A percentile compares a stretch with the other conserved stretches of the same genome.
phyloP scores from a whole-genome alignment of 1,140 invertebrate genomes.

The Sycobia sp. region DNA sequence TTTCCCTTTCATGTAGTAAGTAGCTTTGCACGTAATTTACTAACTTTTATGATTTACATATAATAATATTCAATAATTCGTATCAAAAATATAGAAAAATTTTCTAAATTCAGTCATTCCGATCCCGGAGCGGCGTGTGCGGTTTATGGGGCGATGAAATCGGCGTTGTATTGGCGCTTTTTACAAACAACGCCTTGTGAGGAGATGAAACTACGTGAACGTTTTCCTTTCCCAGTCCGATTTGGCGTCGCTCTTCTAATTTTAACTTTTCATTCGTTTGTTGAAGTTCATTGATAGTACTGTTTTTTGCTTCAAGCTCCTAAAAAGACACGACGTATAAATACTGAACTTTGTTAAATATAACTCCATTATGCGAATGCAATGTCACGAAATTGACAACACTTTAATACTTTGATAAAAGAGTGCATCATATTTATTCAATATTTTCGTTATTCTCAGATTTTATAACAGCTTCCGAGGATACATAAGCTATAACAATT shows the following conservation, averaged over 20 bases:
- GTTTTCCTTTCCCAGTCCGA: constrained; percentile 56
- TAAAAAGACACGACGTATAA: constrained; percentile 44
- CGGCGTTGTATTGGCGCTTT: constrained; percentile 44
- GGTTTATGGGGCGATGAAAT: constrained; percentile 51
- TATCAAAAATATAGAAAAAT: too few species aligned
- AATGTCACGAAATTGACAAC: neutral
- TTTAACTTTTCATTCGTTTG: constrained; percentile 47
- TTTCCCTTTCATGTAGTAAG: neutral
- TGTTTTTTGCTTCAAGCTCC: constrained; percentile 50
- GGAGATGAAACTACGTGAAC: constrained; percentile 33
- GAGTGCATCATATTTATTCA: constrained; percentile 20
- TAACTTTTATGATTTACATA: neutral
- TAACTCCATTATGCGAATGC: neutral
- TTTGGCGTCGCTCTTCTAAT: constrained; percentile 46
- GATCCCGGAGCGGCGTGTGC: constrained; percentile 50
- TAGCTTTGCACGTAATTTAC: too few species aligned
- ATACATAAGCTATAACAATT: constrained; percentile 18
- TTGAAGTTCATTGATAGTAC: constrained; percentile 46
- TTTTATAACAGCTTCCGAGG: constrained; percentile 7
- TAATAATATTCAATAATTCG: too few species aligned
- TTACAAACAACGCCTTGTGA: constrained; percentile 38
- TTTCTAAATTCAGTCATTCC: constrained; percentile 48
- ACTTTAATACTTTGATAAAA: neutral
- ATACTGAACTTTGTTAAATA: constrained; percentile 5
- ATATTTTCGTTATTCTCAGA: constrained; percentile 12